These are phyloP conservation scores for Bothrops jararaca DNA, from an alignment of 2,113 vertebrate genomes.

Conservation along the genomic window DNA sequence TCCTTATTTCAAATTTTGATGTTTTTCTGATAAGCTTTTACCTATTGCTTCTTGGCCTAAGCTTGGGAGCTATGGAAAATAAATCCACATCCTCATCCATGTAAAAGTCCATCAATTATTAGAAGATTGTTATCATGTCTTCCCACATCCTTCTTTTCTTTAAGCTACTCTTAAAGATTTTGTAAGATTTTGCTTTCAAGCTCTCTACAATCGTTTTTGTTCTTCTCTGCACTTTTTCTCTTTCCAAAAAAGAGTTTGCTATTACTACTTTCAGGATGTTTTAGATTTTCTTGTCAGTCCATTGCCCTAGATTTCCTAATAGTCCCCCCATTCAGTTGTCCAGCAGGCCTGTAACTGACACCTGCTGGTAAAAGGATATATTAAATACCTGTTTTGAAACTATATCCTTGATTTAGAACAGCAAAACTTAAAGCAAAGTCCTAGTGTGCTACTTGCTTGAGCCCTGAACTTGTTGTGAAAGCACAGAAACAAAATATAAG, in stretches of 20 bases:
- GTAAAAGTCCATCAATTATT: background rate
- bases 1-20: background rate
- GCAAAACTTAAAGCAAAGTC: background rate
- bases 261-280: background rate
- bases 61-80: background rate
- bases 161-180: background rate
- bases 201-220: background rate
- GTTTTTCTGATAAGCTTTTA: background rate
- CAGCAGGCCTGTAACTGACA: background rate
- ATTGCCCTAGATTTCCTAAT: background rate
- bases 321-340: background rate
- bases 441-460: background rate
- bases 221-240: background rate
- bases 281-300: background rate
- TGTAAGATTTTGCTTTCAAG: background rate
- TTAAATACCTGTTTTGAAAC: background rate
- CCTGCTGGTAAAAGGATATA: background rate
- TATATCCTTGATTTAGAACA: background rate
- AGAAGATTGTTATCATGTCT: background rate
- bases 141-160: background rate
- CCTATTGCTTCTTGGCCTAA: background rate
- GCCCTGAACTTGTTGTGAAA: background rate
- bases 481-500: background rate
- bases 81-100: background rate
- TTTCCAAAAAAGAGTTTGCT: background rate